A percentile compares a stretch with the other conserved stretches of the same genome.
Evolutionary conservation across 2,797 vertebrate genomes (phyloP).

Genomic region (Anguilla anguilla): DNA sequence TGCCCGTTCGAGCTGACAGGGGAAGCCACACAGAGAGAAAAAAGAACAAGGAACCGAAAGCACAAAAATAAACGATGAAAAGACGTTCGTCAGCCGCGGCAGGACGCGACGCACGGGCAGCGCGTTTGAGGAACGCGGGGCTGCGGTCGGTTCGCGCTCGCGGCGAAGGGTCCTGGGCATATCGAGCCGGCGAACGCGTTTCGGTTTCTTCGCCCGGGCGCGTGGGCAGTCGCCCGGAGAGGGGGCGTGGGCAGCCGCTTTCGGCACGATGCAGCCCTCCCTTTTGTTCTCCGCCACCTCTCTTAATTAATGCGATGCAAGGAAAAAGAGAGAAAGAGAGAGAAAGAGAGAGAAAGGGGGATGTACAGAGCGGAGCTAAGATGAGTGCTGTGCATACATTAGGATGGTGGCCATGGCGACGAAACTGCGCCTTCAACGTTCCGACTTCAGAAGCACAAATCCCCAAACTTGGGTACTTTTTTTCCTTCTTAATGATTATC

Average conservation of each 20-base stretch:
- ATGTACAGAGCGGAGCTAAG: not conserved
- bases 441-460: not conserved
- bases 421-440: not conserved
- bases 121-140: too few relatives aligned
- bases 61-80: not conserved
- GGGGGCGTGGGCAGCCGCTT: not conserved
- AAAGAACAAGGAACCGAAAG: not conserved
- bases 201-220: not conserved
- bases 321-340: not conserved
- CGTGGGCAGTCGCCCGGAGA: not conserved
- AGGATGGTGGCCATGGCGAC: not conserved
- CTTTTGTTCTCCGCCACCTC: slow-evolving; percentile 16
- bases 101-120: not conserved
- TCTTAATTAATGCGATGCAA: not conserved
- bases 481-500: not conserved
- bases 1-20: not conserved
- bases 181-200: not conserved
- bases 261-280: slow-evolving; percentile 16
- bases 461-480: not conserved
- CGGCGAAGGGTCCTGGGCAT: not conserved
- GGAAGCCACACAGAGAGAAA: not conserved
- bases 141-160: too few relatives aligned
- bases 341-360: not conserved
- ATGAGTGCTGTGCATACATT: not conserved
- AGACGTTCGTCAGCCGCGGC: not conserved